Conservation (phyloP, 2,113 vertebrate genomes). For the Apodemus sylvaticus region DNA sequence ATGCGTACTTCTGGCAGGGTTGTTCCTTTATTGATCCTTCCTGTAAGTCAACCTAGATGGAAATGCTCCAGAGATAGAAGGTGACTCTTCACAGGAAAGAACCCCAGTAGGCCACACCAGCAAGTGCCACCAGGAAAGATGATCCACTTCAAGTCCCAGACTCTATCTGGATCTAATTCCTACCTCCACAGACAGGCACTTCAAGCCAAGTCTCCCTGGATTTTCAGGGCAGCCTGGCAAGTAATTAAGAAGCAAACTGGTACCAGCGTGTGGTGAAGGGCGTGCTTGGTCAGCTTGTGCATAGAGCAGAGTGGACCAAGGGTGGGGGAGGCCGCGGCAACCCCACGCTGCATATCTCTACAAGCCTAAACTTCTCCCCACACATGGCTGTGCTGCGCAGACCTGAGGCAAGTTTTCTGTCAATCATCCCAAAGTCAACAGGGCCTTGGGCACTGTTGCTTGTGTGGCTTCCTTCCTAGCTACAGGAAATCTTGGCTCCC, state of each 20-base stretch:
- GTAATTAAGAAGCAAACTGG: not conserved
- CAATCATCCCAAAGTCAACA: conserved; percentile 38
- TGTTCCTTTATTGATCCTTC: not conserved
- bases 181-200: not conserved
- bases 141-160: not conserved
- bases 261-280: not conserved
- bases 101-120: fast-evolving
- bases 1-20: fast-evolving
- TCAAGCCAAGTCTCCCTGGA: not conserved
- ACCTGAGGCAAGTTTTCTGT: conserved; percentile 42
- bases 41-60: not conserved
- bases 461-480: not conserved
- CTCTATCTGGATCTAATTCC: not conserved
- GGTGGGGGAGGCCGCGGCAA: not conserved
- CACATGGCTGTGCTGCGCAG: not conserved
- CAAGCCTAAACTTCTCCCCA: not conserved
- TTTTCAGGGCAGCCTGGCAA: not conserved
- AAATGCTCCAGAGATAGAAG: fast-evolving
- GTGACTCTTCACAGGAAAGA: fast-evolving
- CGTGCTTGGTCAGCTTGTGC: not conserved
- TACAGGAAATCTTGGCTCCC: conserved; percentile 37
- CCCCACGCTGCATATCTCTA: not conserved
- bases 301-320: not conserved
- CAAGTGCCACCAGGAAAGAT: not conserved
- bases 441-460: not conserved